These are phyloP conservation scores for Zosterops lateralis DNA, from an alignment of 2,113 vertebrate genomes.

Conservation along the genomic window DNA sequence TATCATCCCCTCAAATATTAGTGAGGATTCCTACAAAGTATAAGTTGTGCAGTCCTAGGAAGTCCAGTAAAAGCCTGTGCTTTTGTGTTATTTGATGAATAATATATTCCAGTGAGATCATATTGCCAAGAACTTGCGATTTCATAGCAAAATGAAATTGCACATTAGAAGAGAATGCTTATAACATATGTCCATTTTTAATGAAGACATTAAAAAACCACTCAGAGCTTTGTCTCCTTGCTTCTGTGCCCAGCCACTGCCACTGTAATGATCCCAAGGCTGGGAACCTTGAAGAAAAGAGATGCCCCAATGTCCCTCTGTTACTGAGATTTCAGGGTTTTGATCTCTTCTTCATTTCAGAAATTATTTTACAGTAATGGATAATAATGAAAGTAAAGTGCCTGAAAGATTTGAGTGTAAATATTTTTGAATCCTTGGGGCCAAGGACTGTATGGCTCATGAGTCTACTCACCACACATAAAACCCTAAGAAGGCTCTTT, in stretches of 20 bases:
- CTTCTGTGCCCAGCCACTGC: background rate
- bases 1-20: background rate
- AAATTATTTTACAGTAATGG: background rate
- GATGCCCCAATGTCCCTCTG: background rate
- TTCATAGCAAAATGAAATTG: background rate
- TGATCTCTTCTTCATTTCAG: background rate
- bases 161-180: background rate
- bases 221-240: background rate
- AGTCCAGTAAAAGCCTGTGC: background rate
- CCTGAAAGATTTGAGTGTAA: background rate
- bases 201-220: background rate
- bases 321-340: background rate
- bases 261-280: background rate
- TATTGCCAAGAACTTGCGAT: background rate
- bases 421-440: background rate
- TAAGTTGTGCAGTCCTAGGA: background rate
- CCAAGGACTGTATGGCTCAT: background rate
- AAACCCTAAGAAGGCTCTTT: background rate
- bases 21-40: background rate
- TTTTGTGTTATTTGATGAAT: background rate
- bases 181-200: background rate
- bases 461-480: background rate
- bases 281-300: background rate
- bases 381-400: background rate
- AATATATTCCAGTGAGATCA: background rate